Base-by-base conservation (phyloP, 2,797 vertebrate species). In the Malacoraja senta region DNA sequence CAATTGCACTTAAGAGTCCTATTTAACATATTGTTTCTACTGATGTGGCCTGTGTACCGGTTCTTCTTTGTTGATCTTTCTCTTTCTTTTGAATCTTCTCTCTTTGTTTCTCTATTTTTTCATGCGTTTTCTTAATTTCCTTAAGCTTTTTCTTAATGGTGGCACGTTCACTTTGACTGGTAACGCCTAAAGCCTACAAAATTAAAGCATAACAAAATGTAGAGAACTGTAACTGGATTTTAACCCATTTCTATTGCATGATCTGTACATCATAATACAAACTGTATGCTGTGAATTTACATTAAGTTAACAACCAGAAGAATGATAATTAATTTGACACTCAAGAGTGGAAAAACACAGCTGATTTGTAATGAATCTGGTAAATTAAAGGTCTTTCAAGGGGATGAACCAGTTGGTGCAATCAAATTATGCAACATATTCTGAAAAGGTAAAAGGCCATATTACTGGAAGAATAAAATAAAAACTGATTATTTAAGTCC, bases 81-180 rank as follows among this genome's bases (percentile, higher is more conserved):
- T 97, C 98, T 76, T 95, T 97, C 94, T 98, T 98, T 86, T 96
- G 95, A 95, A 94, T 93, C 93, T 95, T 96, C 94, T 98, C 97
- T 93, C 96, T 96, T 95, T 98, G 97, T 93, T 98, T 98, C 95
- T 98, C 98, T 96, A 97, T 94, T 96, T 98, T 99, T 95, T 98
- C 98, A 96, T 98, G 97, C 38, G 97, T 95, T 95, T 97, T 98
- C 90, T 96, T 97, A 96, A 99, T 97, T 94, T 98, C 98, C 95
- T 98, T 98, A 93, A 98, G 97, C 95, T 98, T 98, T 93, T 98
- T 98, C 96, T 98, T 98, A 95, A 98, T 98, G n/a, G 95, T 97
- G 91, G 97, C 96, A 78, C 98, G 96, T 93, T 99, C 97, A n/a
- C 96, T 97, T 95, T 98, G 98, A 96, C 97, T 97, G 19, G 95